Percentiles rank a stretch among this genome's conserved stretches.
Conservation (phyloP, 37 sponge, comb jelly and placozoan species). For the Theonella swinhoei region DNA sequence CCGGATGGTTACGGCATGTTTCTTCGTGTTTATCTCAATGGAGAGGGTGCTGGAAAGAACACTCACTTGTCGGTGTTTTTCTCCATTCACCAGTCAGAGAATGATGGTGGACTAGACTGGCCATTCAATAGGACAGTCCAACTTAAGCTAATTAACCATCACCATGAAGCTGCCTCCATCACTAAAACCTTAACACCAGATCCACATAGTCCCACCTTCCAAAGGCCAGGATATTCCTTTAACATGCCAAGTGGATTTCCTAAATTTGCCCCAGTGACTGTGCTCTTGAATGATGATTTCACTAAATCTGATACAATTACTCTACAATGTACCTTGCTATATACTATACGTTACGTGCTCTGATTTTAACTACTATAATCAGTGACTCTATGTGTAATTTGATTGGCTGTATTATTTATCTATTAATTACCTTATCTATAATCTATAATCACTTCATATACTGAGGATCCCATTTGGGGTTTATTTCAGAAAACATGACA, state of each 20-base stretch:
- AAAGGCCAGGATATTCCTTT: slow-evolving; percentile 36
- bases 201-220: slow-evolving; percentile 37
- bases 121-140: slow-evolving; percentile 62
- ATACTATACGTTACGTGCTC: too few species aligned
- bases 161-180: slow-evolving; percentile 5
- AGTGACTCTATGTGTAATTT: too few species aligned
- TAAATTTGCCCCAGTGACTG: slow-evolving; percentile 51
- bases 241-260: slow-evolving; percentile 70
- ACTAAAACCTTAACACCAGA: slow-evolving; percentile 58
- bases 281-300: neutral
- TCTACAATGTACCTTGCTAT: too few species aligned
- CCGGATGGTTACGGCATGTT: slow-evolving; percentile 78
- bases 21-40: slow-evolving; percentile 63
- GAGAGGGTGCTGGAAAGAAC: slow-evolving; percentile 70
- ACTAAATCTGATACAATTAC: too few species aligned
- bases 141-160: slow-evolving; percentile 59
- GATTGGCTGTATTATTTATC: too few species aligned
- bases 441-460: too few species aligned
- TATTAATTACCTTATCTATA: too few species aligned
- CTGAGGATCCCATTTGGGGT: too few species aligned
- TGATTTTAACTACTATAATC: too few species aligned
- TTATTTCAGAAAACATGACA: too few species aligned
- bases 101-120: slow-evolving; percentile 61
- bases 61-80: slow-evolving; percentile 64
- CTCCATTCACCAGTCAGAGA: slow-evolving; percentile 62